Evolutionary conservation across 2,888 invertebrate genomes (phyloP), one percentile per base, ranked within the genome.

Genomic region (Gortyna flavago): DNA sequence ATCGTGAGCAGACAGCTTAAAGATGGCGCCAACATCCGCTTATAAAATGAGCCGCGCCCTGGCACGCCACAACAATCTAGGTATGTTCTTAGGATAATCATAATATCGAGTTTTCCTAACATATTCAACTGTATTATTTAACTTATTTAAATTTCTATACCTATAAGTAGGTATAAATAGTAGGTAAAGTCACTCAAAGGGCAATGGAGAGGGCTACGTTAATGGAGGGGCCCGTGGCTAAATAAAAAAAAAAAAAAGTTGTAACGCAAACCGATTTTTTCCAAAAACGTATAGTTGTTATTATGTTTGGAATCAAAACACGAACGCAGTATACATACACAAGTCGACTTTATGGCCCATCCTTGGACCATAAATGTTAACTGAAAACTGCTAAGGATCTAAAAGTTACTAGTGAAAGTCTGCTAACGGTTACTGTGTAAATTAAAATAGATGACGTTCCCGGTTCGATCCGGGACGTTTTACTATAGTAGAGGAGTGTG

Each of bases 381-480:
- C 85, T 74, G 70, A 74, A 77, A 74, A 79, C 72, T 44, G 32
- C 62, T 41, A n/a, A 78, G 86, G n/a, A 85, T 87, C 79, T 74
- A 64, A 44, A 82, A 85, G 77, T 72, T 25, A 38, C n/a, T n/a
- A 83, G 86, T 76, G 86, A 88, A 86, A 86, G 88, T 88, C 59
- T 67, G 51, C n/a, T 69, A 85, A 64, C 79, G 18, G 64, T 68
- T 38, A 13, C 57, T 69, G 62, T 71, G 74, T 83, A 72, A 78
- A 86, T 84, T 75, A 83, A 38, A 38, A 38, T 41, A 41, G 35
- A 74, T 62, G 77, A 81, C 44, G 38, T n/a, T 48, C 44, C 38
- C 32, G 54, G 64, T 65, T 57, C 83, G 70, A 57, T 81, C 25
- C 68, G 65, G 61, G 77, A 85, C 57, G n/a, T 77, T 35, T 48